Evolutionary conservation across 1,140 invertebrate species (phyloP).

Genomic region (Dolichoris vasculosae): DNA sequence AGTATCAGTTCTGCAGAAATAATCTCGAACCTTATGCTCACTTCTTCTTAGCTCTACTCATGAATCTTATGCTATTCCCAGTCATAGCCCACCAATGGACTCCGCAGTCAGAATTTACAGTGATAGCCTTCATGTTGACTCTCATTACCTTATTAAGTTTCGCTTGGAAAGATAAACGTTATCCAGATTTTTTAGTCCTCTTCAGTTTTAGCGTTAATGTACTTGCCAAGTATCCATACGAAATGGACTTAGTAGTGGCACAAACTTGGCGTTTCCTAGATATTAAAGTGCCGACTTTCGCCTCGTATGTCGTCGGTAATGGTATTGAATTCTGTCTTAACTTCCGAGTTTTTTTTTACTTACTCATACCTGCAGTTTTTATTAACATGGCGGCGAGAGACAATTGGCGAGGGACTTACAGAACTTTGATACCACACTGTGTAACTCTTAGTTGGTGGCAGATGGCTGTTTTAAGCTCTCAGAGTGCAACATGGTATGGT

Average conservation of each 20-base stretch:
- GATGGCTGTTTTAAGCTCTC: constrained; percentile 85
- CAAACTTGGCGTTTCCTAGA: constrained; percentile 87
- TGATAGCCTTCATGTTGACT: constrained; percentile 82
- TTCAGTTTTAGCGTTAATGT: constrained; percentile 88
- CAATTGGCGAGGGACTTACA: constrained; percentile 86
- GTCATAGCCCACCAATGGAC: constrained; percentile 85
- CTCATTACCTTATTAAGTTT: constrained; percentile 85
- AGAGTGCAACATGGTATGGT: constrained; percentile 87
- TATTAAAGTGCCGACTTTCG: constrained; percentile 85
- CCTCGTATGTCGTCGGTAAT: constrained; percentile 85
- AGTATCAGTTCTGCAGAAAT: constrained; percentile 87
- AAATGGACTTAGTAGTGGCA: constrained; percentile 85
- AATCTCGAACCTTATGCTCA: constrained; percentile 86
- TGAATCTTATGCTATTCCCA: constrained; percentile 85
- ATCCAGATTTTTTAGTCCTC: constrained; percentile 82
- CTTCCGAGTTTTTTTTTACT: constrained; percentile 84
- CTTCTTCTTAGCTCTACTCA: constrained; percentile 83
- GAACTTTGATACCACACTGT: constrained; percentile 86
- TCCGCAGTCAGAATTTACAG: constrained; percentile 87
- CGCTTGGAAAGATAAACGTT: constrained; percentile 76
- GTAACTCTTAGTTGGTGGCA: constrained; percentile 91
- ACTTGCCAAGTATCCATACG: constrained; percentile 88
- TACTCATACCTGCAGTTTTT: constrained; percentile 84
- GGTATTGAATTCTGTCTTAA: constrained; percentile 90
- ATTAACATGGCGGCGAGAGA: constrained; percentile 82